A percentile compares a stretch with the other conserved stretches of the same genome.
Evolutionary conservation across 2,113 vertebrate species (phyloP).

Genomic region (Alexandromys fortis): DNA sequence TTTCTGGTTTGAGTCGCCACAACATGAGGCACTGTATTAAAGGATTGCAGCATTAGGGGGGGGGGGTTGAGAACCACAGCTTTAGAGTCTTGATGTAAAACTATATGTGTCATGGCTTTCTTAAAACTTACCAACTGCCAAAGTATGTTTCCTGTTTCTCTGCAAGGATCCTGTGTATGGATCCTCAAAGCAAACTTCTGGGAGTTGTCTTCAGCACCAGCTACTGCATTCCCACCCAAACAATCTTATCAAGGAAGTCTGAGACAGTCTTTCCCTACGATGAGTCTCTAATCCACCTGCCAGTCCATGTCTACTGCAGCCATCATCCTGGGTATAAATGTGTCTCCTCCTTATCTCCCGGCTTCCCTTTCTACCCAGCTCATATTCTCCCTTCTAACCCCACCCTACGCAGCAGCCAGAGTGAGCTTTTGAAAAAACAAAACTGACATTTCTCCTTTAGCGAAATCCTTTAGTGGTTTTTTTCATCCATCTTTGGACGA

Average conservation of each 20-base stretch:
- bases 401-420: not conserved
- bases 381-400: not conserved
- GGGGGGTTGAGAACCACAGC: not conserved
- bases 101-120: not conserved
- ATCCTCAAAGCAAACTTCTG: not conserved
- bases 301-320: not conserved
- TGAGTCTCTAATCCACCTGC: not conserved
- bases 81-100: not conserved
- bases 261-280: not conserved
- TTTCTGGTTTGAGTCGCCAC: not conserved
- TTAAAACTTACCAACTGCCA: not conserved
- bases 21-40: not conserved
- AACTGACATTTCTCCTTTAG: constrained; percentile 15
- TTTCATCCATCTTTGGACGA: constrained; percentile 60
- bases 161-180: not conserved
- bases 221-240: not conserved
- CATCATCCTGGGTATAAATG: not conserved
- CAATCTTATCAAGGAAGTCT: not conserved
- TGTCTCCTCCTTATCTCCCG: not conserved
- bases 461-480: constrained; percentile 69
- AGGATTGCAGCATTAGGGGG: too few species aligned
- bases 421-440: constrained; percentile 30
- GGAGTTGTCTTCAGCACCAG: not conserved
- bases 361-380: not conserved
- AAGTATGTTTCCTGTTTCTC: not conserved